A percentile compares a stretch with the other conserved stretches of the same genome.
Conservation (phyloP, 2,888 invertebrate species). For the Brenthis hecate region DNA sequence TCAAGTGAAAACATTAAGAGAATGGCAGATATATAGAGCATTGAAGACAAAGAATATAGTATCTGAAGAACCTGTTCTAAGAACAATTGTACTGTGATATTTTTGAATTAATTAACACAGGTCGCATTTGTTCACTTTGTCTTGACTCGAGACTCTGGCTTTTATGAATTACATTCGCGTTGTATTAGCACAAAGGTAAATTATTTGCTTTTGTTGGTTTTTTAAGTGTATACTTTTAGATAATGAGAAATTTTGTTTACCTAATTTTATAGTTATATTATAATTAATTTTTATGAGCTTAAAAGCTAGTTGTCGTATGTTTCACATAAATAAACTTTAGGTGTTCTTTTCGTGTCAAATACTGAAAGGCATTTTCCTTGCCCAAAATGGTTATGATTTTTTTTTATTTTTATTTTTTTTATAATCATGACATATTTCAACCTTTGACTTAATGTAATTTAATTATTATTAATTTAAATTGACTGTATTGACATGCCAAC, state of each 20-base stretch:
- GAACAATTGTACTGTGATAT: conserved; percentile 44
- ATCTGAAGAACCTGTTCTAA: conserved; percentile 49
- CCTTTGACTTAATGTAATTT: no score
- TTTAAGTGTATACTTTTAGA: neutral
- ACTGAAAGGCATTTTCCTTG: no score
- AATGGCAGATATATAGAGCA: conserved; percentile 70
- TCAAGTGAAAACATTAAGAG: conserved; percentile 62
- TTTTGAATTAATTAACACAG: conserved; percentile 12
- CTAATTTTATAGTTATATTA: neutral
- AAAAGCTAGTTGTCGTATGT: no score
- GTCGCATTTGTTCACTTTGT: conserved; percentile 13
- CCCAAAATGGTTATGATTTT: no score
- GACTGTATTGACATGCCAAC: no score
- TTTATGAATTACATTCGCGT: conserved; percentile 12
- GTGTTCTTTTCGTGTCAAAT: no score
- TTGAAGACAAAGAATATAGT: conserved; percentile 45
- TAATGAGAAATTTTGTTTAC: neutral
- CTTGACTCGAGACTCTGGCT: conserved; percentile 5
- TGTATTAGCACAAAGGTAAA: conserved; percentile 15
- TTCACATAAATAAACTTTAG: no score
- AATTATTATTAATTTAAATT: no score
- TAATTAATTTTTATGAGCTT: neutral
- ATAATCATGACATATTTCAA: no score
- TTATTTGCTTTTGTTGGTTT: conserved; percentile 11
- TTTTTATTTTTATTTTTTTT: no score